phyloP scores from a whole-genome alignment of 2,797 vertebrate species.

The Pseudomugil gertrudae region DNA sequence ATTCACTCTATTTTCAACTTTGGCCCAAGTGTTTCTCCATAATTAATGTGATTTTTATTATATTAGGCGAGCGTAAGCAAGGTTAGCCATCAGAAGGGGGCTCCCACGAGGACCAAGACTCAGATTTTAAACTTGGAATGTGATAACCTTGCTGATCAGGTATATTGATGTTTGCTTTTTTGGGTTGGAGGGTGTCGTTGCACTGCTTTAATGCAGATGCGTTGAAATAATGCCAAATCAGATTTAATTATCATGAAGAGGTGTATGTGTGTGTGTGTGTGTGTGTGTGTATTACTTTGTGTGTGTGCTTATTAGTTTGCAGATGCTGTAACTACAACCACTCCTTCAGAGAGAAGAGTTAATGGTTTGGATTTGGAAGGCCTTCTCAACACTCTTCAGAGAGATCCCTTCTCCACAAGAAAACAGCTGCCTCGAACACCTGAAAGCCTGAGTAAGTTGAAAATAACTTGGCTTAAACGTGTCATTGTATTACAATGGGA shows the following conservation, averaged over 20 bases:
- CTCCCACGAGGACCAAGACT: conserved; percentile 34
- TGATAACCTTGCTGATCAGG: conserved; percentile 75
- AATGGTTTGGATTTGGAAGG: conserved; percentile 77
- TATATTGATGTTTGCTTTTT: conserved; percentile 22
- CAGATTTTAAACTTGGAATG: conserved; percentile 69
- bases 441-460: conserved; percentile 87
- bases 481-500: not conserved
- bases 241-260: no score
- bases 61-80: conserved; percentile 46
- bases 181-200: no score
- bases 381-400: conserved; percentile 75
- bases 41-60: not conserved
- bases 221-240: not conserved
- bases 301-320: conserved; percentile 81
- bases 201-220: not conserved
- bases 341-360: conserved; percentile 44
- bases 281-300: not conserved
- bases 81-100: not conserved
- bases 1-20: not conserved
- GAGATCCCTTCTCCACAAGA: conserved; percentile 85
- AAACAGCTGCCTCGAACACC: conserved; percentile 89
- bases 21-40: not conserved
- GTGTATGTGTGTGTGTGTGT: not conserved
- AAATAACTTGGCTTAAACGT: not conserved
- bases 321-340: conserved; percentile 72